Conservation (phyloP, 1,140 invertebrate species). For the Saxidomus purpurata region DNA sequence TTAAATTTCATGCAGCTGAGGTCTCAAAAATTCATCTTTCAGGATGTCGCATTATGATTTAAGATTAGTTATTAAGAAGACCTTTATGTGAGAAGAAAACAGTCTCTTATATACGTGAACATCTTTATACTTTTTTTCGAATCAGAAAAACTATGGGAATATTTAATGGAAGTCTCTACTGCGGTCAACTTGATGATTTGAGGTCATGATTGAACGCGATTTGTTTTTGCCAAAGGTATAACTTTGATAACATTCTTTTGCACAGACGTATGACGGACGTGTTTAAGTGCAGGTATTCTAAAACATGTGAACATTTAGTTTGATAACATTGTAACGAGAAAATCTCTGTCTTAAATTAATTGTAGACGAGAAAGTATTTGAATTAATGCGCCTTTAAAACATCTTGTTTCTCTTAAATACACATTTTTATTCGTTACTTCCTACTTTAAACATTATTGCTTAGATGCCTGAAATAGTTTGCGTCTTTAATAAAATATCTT, state of each 20-base stretch:
- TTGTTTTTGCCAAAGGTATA: not conserved
- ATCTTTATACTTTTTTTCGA: too few species aligned
- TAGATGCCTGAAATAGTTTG: not conserved
- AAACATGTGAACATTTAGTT: not conserved
- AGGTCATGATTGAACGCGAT: not conserved
- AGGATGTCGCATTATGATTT: too few species aligned
- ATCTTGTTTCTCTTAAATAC: not conserved
- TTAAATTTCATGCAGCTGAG: too few species aligned
- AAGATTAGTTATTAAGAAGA: too few species aligned
- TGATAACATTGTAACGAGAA: not conserved
- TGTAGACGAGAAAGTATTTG: slow-evolving; percentile 3
- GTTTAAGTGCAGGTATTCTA: not conserved
- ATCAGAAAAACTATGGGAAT: too few species aligned
- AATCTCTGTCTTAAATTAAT: not conserved
- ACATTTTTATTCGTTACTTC: not conserved
- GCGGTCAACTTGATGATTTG: too few species aligned
- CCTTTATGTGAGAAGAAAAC: too few species aligned
- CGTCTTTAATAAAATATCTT: not conserved
- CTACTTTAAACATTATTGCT: not conserved
- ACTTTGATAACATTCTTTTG: not conserved
- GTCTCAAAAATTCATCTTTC: too few species aligned
- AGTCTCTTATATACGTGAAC: too few species aligned
- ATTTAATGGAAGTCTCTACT: too few species aligned
- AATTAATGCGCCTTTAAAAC: not conserved
- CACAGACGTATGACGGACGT: not conserved